Conservation (phyloP, 2,888 invertebrate genomes). For the Iselma pallidipennis region DNA sequence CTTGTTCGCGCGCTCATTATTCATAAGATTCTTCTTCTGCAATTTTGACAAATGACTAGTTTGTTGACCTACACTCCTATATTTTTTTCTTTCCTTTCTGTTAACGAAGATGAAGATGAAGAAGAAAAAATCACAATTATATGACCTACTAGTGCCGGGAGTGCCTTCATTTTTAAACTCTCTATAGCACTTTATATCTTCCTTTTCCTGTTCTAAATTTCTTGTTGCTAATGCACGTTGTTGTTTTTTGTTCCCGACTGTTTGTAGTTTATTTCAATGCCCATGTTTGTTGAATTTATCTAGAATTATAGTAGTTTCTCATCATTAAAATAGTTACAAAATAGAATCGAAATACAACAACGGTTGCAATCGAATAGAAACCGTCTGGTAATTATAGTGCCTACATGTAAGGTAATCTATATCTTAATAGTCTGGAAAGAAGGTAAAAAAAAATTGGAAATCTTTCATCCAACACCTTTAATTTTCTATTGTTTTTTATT, state of each 20-base stretch:
- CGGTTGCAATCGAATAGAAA: slow-evolving; percentile 15
- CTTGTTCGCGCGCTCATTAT: no score
- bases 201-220: not conserved
- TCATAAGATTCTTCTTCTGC: not conserved
- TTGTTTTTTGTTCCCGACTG: not conserved
- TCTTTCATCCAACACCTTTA: not conserved
- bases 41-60: not conserved
- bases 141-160: not conserved
- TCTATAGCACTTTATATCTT: not conserved
- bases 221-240: not conserved
- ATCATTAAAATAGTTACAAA: slow-evolving; percentile 15
- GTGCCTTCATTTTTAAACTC: not conserved
- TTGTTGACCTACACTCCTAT: not conserved
- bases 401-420: slow-evolving; percentile 10
- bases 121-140: not conserved
- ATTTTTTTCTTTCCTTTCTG: not conserved
- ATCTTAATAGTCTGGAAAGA: not conserved
- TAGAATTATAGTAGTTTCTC: slow-evolving; percentile 12
- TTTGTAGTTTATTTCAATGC: no score
- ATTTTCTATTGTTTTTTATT: not conserved
- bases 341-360: slow-evolving; percentile 10
- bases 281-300: slow-evolving; percentile 2
- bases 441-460: not conserved
- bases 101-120: not conserved
- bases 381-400: slow-evolving; percentile 15